Evolutionary conservation across 2,797 vertebrate genomes (phyloP).

Genomic region (Hippocampus kuda): DNA sequence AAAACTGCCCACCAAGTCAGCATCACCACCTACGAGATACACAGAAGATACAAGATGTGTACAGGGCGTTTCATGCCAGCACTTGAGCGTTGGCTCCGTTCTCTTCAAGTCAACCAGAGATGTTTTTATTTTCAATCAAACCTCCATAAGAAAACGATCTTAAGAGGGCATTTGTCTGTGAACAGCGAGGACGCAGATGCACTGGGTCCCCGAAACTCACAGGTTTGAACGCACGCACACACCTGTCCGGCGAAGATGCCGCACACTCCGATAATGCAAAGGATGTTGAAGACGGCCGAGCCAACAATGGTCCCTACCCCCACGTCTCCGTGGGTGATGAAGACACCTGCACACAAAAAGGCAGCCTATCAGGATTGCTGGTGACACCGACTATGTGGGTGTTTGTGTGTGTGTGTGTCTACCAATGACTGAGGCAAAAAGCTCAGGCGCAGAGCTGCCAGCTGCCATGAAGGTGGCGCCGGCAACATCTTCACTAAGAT

Average conservation of each 20-base stretch:
- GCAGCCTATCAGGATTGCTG: constrained; percentile 10
- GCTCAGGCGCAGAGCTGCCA: constrained; percentile 94
- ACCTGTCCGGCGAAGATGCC: constrained; percentile 96
- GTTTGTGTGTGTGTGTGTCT: constrained; percentile 15
- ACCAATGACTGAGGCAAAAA: constrained; percentile 97
- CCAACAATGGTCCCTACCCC: constrained; percentile 96
- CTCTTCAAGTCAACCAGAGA: neutral
- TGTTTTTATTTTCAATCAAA: neutral
- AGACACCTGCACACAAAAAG: constrained; percentile 74
- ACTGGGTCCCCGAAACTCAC: neutral
- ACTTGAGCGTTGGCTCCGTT: neutral
- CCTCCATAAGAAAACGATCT: neutral
- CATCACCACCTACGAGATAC: constrained; percentile 75
- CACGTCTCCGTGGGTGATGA: constrained; percentile 95
- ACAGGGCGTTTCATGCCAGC: constrained; percentile 4
- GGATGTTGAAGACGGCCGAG: constrained; percentile 95
- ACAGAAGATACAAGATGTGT: neutral
- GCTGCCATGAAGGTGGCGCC: constrained; percentile 99
- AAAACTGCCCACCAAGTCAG: constrained; percentile 93
- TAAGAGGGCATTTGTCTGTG: neutral
- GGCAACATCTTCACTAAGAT: constrained; percentile 93
- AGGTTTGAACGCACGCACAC: constrained; percentile 19
- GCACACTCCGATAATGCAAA: constrained; percentile 95
- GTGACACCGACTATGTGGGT: neutral
- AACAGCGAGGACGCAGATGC: neutral